Percentiles rank a stretch among this genome's conserved stretches.
Evolutionary conservation across 1,140 invertebrate species (phyloP).

Genomic region (Plectus sambesii): DNA sequence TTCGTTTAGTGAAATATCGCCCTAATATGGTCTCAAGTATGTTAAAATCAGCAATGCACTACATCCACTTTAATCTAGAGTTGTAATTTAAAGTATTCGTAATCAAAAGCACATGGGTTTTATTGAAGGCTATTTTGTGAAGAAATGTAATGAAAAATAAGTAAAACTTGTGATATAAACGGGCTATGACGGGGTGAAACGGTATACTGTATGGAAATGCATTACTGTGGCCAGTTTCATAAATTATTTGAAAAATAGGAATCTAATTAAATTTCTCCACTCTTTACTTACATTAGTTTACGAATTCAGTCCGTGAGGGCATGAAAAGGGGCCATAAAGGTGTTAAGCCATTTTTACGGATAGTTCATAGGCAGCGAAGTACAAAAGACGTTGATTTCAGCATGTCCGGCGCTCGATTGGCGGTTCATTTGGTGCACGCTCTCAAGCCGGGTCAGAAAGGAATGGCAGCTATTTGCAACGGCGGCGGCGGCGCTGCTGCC

Average conservation of each 20-base stretch:
- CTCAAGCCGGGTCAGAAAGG: constrained; percentile 81
- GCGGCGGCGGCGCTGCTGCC: constrained; percentile 82
- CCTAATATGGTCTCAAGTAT: constrained; percentile 13
- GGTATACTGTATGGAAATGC: too few species aligned
- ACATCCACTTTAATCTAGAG: too few species aligned
- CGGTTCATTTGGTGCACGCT: constrained; percentile 75
- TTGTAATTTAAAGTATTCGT: not conserved
- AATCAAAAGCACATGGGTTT: too few species aligned
- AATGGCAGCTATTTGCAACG: constrained; percentile 92
- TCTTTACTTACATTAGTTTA: not conserved
- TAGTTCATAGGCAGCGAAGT: too few species aligned
- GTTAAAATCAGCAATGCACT: not conserved
- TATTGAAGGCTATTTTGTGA: too few species aligned
- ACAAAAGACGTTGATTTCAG: constrained; percentile 49
- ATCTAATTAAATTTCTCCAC: not conserved
- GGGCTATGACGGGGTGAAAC: too few species aligned
- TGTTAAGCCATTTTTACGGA: not conserved
- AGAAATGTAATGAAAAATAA: too few species aligned
- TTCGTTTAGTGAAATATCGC: constrained; percentile 47
- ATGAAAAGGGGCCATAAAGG: too few species aligned
- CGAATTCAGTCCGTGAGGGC: too few species aligned
- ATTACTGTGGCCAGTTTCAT: too few species aligned
- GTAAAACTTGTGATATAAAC: too few species aligned
- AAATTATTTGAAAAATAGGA: too few species aligned
- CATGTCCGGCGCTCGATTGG: constrained; percentile 91